These are phyloP conservation scores for Varanus salvator DNA, from an alignment of 2,113 vertebrate genomes.

Conservation along the genomic window DNA sequence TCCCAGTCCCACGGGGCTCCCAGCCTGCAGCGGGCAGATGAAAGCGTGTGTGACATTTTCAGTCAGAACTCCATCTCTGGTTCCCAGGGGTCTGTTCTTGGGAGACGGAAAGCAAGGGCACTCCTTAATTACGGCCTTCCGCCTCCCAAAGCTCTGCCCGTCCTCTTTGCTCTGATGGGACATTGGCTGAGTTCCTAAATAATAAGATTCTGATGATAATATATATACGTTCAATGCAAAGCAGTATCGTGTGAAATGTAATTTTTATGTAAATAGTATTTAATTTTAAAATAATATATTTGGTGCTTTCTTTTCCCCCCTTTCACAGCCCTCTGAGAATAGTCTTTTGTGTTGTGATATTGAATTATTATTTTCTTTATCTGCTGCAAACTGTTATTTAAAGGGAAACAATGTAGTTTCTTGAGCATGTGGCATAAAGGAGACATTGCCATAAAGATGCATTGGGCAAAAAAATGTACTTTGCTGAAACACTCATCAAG, in stretches of 20 bases:
- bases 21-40: background rate
- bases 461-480: background rate
- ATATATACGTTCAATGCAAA: constrained; percentile 64
- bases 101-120: background rate
- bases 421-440: constrained; percentile 44
- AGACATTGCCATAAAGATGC: constrained; percentile 8
- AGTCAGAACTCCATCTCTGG: background rate
- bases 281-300: constrained; percentile 84
- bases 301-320: constrained; percentile 77
- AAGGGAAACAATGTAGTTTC: constrained; percentile 72
- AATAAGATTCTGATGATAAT: constrained; percentile 71
- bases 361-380: constrained; percentile 70
- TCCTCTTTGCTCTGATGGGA: constrained; percentile 36
- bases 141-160: constrained; percentile 11
- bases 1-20: background rate
- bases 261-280: constrained; percentile 83
- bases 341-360: constrained; percentile 68
- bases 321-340: constrained; percentile 75
- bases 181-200: constrained; percentile 51
- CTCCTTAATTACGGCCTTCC: constrained; percentile 27
- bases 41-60: accelerated
- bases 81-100: background rate
- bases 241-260: constrained; percentile 69
- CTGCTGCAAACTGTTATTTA: constrained; percentile 68
- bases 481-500: background rate